Conservation (phyloP, 2,113 vertebrate species). For the Larimichthys polyactis region DNA sequence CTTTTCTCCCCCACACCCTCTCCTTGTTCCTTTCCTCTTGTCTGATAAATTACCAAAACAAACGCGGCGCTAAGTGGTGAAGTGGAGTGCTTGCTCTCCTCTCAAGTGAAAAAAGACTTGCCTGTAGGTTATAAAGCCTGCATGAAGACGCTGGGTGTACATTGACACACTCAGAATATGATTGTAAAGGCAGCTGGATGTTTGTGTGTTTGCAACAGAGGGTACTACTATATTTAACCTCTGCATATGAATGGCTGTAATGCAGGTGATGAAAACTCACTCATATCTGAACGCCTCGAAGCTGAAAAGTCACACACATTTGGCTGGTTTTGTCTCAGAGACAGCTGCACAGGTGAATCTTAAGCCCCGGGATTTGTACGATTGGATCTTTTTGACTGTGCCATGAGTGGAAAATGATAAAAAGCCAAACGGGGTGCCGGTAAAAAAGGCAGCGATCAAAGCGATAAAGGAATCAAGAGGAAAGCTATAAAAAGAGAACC, state of each 20-base stretch:
- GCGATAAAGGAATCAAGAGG: conserved; percentile 51
- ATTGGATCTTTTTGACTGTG: background rate
- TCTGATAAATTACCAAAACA: conserved; percentile 62
- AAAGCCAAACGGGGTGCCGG: conserved; percentile 35
- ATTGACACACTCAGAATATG: background rate
- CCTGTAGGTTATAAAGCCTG: conserved; percentile 1
- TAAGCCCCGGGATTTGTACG: background rate
- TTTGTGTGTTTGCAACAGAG: background rate
- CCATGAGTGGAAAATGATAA: conserved; percentile 14
- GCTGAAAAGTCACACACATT: conserved; percentile 7
- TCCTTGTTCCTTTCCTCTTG: conserved; percentile 1
- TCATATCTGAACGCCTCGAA: conserved; percentile 20
- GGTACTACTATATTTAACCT: background rate
- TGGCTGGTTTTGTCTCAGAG: conserved; percentile 21
- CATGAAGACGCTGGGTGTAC: background rate
- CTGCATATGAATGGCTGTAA: conserved; percentile 52
- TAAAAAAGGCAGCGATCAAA: conserved; percentile 61
- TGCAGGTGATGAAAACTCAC: conserved; percentile 31
- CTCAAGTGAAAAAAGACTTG: conserved; percentile 10
- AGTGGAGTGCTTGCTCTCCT: conserved; percentile 18
- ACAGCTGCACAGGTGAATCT: background rate
- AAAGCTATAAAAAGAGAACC: conserved; percentile 54
- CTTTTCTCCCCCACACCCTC: too few relatives aligned
- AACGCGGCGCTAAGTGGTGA: conserved; percentile 25
- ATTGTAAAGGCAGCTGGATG: background rate